Base-by-base conservation (phyloP, 92 coral and sea anemone species). In the Siderastrea radians region DNA sequence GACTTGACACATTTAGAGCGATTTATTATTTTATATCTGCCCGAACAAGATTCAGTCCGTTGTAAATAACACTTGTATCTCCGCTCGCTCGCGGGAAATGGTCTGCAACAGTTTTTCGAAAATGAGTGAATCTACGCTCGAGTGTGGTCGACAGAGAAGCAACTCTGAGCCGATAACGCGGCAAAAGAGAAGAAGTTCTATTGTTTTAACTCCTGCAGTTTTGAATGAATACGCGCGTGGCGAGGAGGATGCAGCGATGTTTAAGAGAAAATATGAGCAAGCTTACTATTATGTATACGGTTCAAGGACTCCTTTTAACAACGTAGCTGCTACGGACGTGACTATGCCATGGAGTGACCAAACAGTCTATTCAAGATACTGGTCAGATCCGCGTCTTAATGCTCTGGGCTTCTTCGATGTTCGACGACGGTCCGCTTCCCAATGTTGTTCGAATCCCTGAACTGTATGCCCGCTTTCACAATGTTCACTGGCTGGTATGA, bases 191-290 rank as follows among this genome's bases (percentile, higher is more conserved):
- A 79, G 98, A 78, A 92, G 88, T 49, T 95, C 98, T 44, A 84
- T 95, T 62, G 94, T 95, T 38, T 74, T 95, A 64, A 95, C 98
- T 44, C 96, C 96, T n/a, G 96, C 91, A 45, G 94, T 95, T 48
- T 78, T 95, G 78, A 86, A 93, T 81, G 98, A 95, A 86, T 95
- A 88, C 63, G 96, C 96, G 0, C 89, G 89, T 68, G 95, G 92
- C 7, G 96, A 88, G 19, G 92, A 90, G 43, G 94, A 95, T 49
- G 91, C 98, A 6, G 93, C 90, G 49, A 66, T 94, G 73, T 95
- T 94, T 54, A 94, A 93, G 70, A 95, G 81, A 74, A 93, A 95
- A 80, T 95, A 95, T 47, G 98, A 95, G 72, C 90, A 70, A 14
- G 98, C 98, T 52, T 92, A 94, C 49, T 92, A 87, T 68, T 80